Conservation (phyloP, 30 jellyfish, hydroid and myxozoan species). For the Aurelia sp. region DNA sequence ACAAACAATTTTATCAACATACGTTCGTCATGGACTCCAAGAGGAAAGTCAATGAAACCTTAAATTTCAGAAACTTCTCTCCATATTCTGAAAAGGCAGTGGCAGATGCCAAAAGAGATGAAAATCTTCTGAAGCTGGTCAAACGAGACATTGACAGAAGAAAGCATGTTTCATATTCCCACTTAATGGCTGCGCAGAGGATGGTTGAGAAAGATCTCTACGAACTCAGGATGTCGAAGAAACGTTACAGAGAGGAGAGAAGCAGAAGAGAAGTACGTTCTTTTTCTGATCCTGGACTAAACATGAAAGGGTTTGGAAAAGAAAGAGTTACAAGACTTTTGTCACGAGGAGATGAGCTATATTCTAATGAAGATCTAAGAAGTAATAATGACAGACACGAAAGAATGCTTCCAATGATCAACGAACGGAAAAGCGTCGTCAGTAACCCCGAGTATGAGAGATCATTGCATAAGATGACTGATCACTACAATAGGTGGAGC, state of each 20-base stretch:
- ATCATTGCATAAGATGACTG: no score
- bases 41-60: background rate
- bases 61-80: conserved; percentile 54
- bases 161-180: conserved; percentile 49
- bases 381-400: no score
- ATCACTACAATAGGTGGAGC: no score
- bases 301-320: no score
- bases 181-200: conserved; percentile 61
- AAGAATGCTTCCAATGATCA: no score
- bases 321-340: no score
- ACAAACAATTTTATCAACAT: no score
- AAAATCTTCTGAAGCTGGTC: conserved; percentile 36
- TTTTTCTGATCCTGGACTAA: no score
- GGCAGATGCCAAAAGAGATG: conserved; percentile 65
- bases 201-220: conserved; percentile 57
- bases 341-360: no score
- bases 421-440: no score
- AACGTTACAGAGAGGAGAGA: conserved; percentile 21
- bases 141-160: conserved; percentile 57
- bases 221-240: conserved; percentile 37
- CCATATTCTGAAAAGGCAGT: conserved; percentile 71
- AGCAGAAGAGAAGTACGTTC: conserved; percentile 2
- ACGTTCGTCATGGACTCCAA: conserved; percentile 14
- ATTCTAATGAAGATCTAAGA: no score
- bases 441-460: no score